Evolutionary conservation across 2,888 invertebrate species (phyloP).

Genomic region (Oscheius sp.): DNA sequence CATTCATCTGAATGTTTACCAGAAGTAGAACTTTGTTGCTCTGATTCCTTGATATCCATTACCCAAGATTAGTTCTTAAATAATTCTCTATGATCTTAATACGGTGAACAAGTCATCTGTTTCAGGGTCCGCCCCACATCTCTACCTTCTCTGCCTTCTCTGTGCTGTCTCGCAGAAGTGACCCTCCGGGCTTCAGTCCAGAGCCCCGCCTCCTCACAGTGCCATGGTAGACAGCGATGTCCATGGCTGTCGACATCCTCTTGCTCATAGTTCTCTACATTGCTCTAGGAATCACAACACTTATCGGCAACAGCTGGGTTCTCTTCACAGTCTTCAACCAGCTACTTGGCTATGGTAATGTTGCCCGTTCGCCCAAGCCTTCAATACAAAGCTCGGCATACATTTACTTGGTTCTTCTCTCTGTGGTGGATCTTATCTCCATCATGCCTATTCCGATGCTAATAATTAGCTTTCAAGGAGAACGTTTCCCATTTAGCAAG

Average conservation of each 20-base stretch:
- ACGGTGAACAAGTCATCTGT: slow-evolving; percentile 16
- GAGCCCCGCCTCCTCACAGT: slow-evolving; percentile 32
- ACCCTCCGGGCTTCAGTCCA: slow-evolving; percentile 25
- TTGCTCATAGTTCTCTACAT: slow-evolving; percentile 55
- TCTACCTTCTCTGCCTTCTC: slow-evolving; percentile 26
- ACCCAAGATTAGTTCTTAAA: slow-evolving; percentile 10
- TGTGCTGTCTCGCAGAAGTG: slow-evolving; percentile 24
- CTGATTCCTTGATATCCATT: background rate
- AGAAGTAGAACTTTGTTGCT: background rate
- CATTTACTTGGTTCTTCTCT: slow-evolving; percentile 65
- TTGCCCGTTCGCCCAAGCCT: slow-evolving; percentile 40
- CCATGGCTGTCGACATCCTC: slow-evolving; percentile 31
- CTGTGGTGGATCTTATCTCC: slow-evolving; percentile 64
- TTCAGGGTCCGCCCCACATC: slow-evolving; percentile 9
- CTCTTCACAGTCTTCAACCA: slow-evolving; percentile 61
- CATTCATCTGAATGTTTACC: slow-evolving; percentile 7
- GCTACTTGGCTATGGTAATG: slow-evolving; percentile 46
- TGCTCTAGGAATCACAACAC: slow-evolving; percentile 55
- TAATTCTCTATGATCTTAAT: slow-evolving; percentile 15
- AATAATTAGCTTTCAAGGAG: slow-evolving; percentile 59
- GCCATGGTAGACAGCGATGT: slow-evolving; percentile 29
- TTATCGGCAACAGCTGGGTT: slow-evolving; percentile 66
- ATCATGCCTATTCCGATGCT: slow-evolving; percentile 65
- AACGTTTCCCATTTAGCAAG: slow-evolving; percentile 57
- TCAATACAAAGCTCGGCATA: slow-evolving; percentile 64